Conservation (phyloP, 1,140 invertebrate genomes). For the Drosophila melanogaster region DNA sequence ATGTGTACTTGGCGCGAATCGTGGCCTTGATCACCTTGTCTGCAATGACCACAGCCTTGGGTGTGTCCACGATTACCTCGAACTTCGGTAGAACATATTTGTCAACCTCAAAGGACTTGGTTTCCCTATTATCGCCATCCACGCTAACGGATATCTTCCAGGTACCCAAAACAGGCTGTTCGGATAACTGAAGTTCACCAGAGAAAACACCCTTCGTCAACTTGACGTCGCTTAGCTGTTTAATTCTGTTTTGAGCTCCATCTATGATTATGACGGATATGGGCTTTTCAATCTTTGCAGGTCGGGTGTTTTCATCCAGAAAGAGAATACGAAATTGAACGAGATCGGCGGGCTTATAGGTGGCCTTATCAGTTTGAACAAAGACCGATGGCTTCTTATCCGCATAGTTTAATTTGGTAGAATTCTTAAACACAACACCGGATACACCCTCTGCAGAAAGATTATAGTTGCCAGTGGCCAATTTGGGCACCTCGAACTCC, state of each 20-base stretch:
- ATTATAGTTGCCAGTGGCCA: slow-evolving; percentile 91
- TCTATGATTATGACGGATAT: slow-evolving; percentile 61
- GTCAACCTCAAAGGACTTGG: slow-evolving; percentile 85
- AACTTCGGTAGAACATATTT: slow-evolving; percentile 98
- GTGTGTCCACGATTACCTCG: slow-evolving; percentile 92
- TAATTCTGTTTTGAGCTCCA: slow-evolving; percentile 85
- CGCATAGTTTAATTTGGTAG: slow-evolving; percentile 90
- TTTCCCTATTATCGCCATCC: slow-evolving; percentile 35
- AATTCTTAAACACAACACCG: slow-evolving; percentile 90
- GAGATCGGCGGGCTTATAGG: slow-evolving; percentile 95
- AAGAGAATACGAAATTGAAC: slow-evolving; percentile 94
- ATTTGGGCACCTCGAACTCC: slow-evolving; percentile 88
- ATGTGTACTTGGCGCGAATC: slow-evolving; percentile 89
- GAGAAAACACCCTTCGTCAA: slow-evolving; percentile 91
- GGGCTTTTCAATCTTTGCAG: slow-evolving; percentile 82
- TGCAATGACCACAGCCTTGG: slow-evolving; percentile 92
- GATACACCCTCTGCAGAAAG: slow-evolving; percentile 89
- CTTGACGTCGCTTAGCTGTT: slow-evolving; percentile 90
- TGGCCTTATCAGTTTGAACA: slow-evolving; percentile 96
- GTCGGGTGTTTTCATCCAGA: slow-evolving; percentile 91
- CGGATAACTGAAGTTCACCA: slow-evolving; percentile 91
- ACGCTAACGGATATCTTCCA: slow-evolving; percentile 92
- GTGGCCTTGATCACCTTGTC: slow-evolving; percentile 91
- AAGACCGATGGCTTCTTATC: slow-evolving; percentile 95
- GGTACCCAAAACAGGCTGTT: slow-evolving; percentile 94